Evolutionary conservation across 2,888 invertebrate genomes (phyloP), one percentile per base, ranked within the genome.

Genomic region (Gisinianus flammeolus): DNA sequence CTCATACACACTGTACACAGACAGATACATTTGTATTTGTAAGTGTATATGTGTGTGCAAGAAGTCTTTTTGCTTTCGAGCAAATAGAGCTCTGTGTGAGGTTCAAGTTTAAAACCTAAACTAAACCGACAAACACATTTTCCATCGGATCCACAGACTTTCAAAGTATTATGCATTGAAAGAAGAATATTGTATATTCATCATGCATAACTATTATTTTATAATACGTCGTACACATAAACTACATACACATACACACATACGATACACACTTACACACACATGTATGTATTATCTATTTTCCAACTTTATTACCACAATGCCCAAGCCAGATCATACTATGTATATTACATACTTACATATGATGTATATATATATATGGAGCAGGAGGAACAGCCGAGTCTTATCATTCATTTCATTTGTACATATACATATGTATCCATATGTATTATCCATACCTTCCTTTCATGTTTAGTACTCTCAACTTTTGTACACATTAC

Each of bases 81-180:
- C n/a, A n/a, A 44, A 44, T 44, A 16, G 54, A 54, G 54, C 54
- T 54, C 54, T 10, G 5, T n/a, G n/a, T 12, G 22, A 64, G 64
- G 64, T 64, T 64, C 64, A 64, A 64, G 64, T 64, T 64, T 64
- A 64, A 64, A 64, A 64, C 64, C n/a, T 24, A 58, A 58, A 8
- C 26, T 5, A 64, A 64, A 64, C 64, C 64, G 64, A 24, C 64
- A 64, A 28, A 64, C 64, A 58, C 24, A 24, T 58, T 22, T 19
- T 19, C n/a, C n/a, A n/a, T n/a, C n/a, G n/a, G n/a, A n/a, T n/a
- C n/a, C n/a, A n/a, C n/a, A n/a, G n/a, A n/a, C n/a, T n/a, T n/a
- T n/a, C n/a, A n/a, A n/a, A n/a, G n/a, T n/a, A n/a, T n/a, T n/a
- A n/a, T n/a, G n/a, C n/a, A n/a, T n/a, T n/a, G n/a, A n/a, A n/a